These are phyloP conservation scores for Ips nitidus DNA, from an alignment of 1,140 invertebrate species.

Conservation along the genomic window DNA sequence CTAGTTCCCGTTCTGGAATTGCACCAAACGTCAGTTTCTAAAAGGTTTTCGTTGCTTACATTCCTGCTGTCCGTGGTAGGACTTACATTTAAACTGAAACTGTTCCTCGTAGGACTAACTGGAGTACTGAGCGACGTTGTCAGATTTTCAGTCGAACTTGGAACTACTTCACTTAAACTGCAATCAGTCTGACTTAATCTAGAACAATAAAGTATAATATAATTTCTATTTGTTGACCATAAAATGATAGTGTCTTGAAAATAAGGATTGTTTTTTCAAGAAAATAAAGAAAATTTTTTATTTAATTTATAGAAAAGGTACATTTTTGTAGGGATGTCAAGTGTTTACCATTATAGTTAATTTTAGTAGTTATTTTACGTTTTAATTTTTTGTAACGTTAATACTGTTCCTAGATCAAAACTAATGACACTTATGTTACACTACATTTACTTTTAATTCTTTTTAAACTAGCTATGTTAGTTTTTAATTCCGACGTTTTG, in stretches of 20 bases:
- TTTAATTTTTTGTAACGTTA: no score
- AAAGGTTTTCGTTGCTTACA: conserved; percentile 31
- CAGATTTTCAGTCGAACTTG: conserved; percentile 45
- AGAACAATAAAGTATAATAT: background rate
- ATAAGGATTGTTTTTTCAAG: background rate
- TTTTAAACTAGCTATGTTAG: no score
- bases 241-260: background rate
- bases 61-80: conserved; percentile 37
- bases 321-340: no score
- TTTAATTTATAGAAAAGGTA: no score
- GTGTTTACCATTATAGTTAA: no score
- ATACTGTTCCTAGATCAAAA: no score
- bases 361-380: no score
- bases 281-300: background rate
- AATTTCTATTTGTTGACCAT: background rate
- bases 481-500: no score
- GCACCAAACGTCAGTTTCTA: conserved; percentile 8
- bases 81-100: conserved; percentile 46
- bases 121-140: conserved; percentile 43
- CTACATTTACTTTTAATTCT: no score
- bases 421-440: no score
- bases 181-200: conserved; percentile 41
- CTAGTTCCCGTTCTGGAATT: conserved; percentile 11
- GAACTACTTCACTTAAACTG: conserved; percentile 46
- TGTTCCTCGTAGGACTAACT: conserved; percentile 44